Evolutionary conservation across 2,888 invertebrate genomes (phyloP), one percentile per base, ranked within the genome.

Genomic region (Morinoia aosen): DNA sequence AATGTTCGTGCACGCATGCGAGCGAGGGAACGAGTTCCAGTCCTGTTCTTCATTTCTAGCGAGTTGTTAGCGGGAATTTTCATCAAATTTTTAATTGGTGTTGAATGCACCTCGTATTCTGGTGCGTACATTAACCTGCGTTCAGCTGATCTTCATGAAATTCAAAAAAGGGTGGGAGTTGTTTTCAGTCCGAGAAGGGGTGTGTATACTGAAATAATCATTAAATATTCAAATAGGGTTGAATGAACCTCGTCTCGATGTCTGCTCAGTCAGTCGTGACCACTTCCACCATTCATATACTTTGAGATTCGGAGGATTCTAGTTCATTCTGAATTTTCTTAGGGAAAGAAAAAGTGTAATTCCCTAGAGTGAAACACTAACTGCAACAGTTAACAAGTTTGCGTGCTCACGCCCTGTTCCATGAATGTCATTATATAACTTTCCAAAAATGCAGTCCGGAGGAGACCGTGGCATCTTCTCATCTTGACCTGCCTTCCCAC

Each of bases 51-150:
- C 90, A 90, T 90, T 19, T 90, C 39, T 14, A 90, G 90, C 39
- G 90, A 48, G 48, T 48, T 90, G 90, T 90, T 90, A 90, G 90
- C 12, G 39, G 16, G 90, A 90, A 90, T 48, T 90, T 90, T 48
- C 90, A 90, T 90, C 48, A 48, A 39, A 90, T 90, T 90, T 90
- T 90, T 90, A 90, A 90, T 90, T 90, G 48, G 76, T 25, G 76
- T 76, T 76, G 76, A 76, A 76, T 76, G 76, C 76, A 33, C 76
- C 25, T 76, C 76, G 76, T 76, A 76, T 76, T 33, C 76, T 19
- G 76, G 76, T 76, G 76, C 33, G 76, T 76, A 76, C 76, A 76
- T 76, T 76, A 76, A 76, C 25, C 33, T 76, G 76, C 8, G 76
- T 76, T 76, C 76, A 25, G 76, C 2, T 25, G 76, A 76, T 76